Percentiles rank a stretch among this genome's conserved stretches.
phyloP scores from a whole-genome alignment of 1,140 invertebrate species.

The Habropoda laboriosa region DNA sequence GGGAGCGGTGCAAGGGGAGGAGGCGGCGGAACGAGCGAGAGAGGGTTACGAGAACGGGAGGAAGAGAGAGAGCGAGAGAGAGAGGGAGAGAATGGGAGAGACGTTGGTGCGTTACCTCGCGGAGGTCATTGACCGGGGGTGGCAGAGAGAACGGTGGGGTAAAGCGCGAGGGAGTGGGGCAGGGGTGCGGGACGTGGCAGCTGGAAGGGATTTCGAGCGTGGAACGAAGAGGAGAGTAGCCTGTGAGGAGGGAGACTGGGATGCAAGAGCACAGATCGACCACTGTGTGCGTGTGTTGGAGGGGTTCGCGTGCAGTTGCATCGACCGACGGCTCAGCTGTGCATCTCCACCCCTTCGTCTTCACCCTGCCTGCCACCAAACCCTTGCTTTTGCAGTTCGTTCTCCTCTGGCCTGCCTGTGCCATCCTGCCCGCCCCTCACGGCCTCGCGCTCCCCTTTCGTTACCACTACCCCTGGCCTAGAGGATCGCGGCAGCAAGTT shows the following conservation, averaged over 20 bases:
- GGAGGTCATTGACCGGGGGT: conserved; percentile 76
- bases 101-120: conserved; percentile 70
- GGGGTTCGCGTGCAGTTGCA: conserved; percentile 73
- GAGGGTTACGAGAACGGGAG: neutral
- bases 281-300: conserved; percentile 24
- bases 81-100: conserved; percentile 29
- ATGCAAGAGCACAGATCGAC: conserved; percentile 8
- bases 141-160: conserved; percentile 57
- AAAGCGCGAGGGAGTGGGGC: conserved; percentile 44
- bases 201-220: conserved; percentile 31
- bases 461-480: conserved; percentile 2
- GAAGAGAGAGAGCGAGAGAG: conserved; percentile 18
- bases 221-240: conserved; percentile 22
- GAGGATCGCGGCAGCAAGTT: conserved; percentile 37
- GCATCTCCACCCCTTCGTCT: conserved; percentile 59
- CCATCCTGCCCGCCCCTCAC: conserved; percentile 22
- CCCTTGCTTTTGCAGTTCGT: conserved; percentile 49
- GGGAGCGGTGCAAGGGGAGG: neutral
- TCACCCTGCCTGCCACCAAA: conserved; percentile 4
- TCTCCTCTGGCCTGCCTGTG: conserved; percentile 36
- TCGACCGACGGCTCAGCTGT: conserved; percentile 79
- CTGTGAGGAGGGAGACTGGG: neutral
- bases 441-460: neutral
- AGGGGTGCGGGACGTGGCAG: conserved; percentile 15
- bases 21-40: conserved; percentile 25